Evolutionary conservation across 2,888 invertebrate genomes (phyloP), one percentile per base, ranked within the genome.

Genomic region (Aspidapion aeneum): DNA sequence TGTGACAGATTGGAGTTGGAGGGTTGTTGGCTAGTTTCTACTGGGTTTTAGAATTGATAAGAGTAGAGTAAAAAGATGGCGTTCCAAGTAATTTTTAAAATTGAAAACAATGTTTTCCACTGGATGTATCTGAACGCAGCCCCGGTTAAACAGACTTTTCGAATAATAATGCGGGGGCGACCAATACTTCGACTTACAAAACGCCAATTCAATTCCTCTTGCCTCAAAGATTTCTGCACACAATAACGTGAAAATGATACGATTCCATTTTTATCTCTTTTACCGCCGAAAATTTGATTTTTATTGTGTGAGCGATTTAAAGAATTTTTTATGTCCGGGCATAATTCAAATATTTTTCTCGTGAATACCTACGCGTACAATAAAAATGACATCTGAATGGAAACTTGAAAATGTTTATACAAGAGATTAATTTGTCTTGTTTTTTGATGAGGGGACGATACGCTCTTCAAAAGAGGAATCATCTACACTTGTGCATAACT

Each of bases 191-290:
- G 66, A 74, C 69, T 73, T 21, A 49, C 58, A 9, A 57, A 66
- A 64, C 77, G 75, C 77, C 77, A 79, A 79, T 78, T 79, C 77
- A 79, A 79, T 79, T 79, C 75, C 75, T 75, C 75, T 75, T 74
- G 64, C 70, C 73, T 77, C 77, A 79, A 78, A 77, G 78, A 78
- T 79, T 75, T 75, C 69, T n/a, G 3, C 35, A 12, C 62, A 58
- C 73, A 70, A 72, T 77, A 77, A 79, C 77, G 75, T 73, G 77
- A 79, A 77, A 77, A 79, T 78, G 79, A 79, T 78, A 78, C 78
- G 77, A 76, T 74, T 74, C 74, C 70, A 58, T 63, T 63, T 58
- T 63, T 63, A 63, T 63, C 51, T 70, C 69, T 51, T 48, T 49
- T 21, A 55, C 73, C 35, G 35, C 35, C 35, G 69, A 71, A 76